These are phyloP conservation scores for Melanostoma scalare DNA, from an alignment of 2,888 invertebrate genomes.

Conservation along the genomic window DNA sequence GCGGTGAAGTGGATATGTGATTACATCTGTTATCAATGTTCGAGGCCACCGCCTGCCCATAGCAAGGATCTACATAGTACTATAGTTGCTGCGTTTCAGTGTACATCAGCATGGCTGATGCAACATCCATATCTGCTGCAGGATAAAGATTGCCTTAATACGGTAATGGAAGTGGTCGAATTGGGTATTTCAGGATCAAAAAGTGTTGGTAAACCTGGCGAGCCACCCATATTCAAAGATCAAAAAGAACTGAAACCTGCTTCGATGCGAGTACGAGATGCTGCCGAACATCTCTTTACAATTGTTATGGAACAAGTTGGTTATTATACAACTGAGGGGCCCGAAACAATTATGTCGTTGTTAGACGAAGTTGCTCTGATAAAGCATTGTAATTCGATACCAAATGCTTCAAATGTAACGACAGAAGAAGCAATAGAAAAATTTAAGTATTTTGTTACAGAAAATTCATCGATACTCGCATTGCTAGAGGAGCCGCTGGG, in stretches of 20 bases:
- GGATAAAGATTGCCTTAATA: conserved; percentile 95
- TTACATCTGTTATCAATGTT: conserved; percentile 97
- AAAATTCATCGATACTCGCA: conserved; percentile 94
- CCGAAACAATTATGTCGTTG: conserved; percentile 92
- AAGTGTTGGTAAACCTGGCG: conserved; percentile 92
- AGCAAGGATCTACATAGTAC: conserved; percentile 97
- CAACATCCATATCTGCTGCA: conserved; percentile 94
- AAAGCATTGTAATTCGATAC: conserved; percentile 87
- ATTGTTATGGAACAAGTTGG: conserved; percentile 95
- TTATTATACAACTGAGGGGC: conserved; percentile 91
- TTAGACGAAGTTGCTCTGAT: conserved; percentile 93
- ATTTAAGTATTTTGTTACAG: conserved; percentile 95
- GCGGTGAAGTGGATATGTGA: conserved; percentile 99
- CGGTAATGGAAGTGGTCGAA: conserved; percentile 97
- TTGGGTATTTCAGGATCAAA: conserved; percentile 98
- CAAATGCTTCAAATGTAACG: conserved; percentile 75
- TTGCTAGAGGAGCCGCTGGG: conserved; percentile 95
- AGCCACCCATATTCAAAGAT: conserved; percentile 95
- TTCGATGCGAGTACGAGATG: conserved; percentile 98
- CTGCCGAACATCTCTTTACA: conserved; percentile 96
- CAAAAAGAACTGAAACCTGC: conserved; percentile 98
- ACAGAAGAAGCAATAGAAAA: conserved; percentile 85
- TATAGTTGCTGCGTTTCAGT: conserved; percentile 95
- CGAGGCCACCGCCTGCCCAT: conserved; percentile 95
- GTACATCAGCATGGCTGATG: conserved; percentile 95